These are phyloP conservation scores for Pammene fasciana DNA, from an alignment of 2,888 invertebrate species.

Conservation along the genomic window DNA sequence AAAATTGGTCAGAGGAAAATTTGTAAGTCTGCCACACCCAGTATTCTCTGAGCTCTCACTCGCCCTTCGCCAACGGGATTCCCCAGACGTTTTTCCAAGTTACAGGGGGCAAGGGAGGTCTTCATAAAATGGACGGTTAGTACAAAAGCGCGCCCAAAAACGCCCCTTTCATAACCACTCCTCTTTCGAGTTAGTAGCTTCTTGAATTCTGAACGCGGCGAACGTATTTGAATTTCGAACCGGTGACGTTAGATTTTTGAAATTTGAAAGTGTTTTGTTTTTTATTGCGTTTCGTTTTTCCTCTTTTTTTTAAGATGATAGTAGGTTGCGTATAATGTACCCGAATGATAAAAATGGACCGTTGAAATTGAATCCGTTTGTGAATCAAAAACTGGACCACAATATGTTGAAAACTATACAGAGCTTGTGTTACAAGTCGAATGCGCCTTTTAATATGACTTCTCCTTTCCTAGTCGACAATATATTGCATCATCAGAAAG, in stretches of 20 bases:
- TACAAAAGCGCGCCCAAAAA: slow-evolving; percentile 75
- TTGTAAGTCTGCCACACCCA: slow-evolving; percentile 61
- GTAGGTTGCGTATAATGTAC: slow-evolving; percentile 70
- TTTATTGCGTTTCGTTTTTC: slow-evolving; percentile 43
- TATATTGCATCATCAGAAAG: slow-evolving; percentile 83
- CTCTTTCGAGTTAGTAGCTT: slow-evolving; percentile 65
- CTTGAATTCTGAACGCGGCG: slow-evolving; percentile 38
- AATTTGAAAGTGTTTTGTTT: slow-evolving; percentile 46
- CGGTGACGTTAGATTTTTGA: slow-evolving; percentile 37
- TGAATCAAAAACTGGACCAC: slow-evolving; percentile 65
- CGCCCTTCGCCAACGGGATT: slow-evolving; percentile 34
- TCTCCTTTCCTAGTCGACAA: slow-evolving; percentile 86
- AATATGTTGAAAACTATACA: slow-evolving; percentile 81
- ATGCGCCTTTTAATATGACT: slow-evolving; percentile 77
- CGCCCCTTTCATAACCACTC: slow-evolving; percentile 77
- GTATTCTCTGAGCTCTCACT: slow-evolving; percentile 49
- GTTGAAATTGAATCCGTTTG: slow-evolving; percentile 69
- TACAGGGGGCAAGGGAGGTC: slow-evolving; percentile 54
- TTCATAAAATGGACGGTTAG: slow-evolving; percentile 51
- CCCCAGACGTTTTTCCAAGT: slow-evolving; percentile 36
- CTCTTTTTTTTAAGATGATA: slow-evolving; percentile 34
- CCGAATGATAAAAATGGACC: slow-evolving; percentile 78
- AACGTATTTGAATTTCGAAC: slow-evolving; percentile 35
- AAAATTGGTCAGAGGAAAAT: slow-evolving; percentile 46
- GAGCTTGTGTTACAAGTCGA: slow-evolving; percentile 71